Evolutionary conservation across 2,888 invertebrate species (phyloP).

Genomic region (Strigamia crassipes): DNA sequence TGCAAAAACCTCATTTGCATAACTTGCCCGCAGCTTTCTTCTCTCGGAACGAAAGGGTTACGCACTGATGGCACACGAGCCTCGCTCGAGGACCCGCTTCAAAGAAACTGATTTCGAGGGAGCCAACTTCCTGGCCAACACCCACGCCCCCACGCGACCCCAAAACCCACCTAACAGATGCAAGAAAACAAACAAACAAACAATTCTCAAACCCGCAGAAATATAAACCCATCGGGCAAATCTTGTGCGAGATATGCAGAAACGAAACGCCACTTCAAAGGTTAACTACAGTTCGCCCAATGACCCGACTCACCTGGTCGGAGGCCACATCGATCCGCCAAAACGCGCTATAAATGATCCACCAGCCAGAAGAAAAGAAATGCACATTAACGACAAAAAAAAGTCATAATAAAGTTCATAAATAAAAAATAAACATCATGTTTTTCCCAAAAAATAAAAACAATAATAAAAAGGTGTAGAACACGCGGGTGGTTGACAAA

Average conservation of each 20-base stretch:
- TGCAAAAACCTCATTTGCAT: constrained; percentile 35
- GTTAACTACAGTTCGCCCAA: not conserved
- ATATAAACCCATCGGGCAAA: not conserved
- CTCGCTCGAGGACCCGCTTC: constrained; percentile 40
- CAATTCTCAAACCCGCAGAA: not conserved
- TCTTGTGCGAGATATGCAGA: not conserved
- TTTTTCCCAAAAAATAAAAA: not conserved
- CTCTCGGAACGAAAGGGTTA: constrained; percentile 39
- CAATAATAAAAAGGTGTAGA: constrained; percentile 15
- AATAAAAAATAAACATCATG: not conserved
- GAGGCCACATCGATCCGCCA: not conserved
- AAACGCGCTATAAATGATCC: not conserved
- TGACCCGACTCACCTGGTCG: constrained; percentile 1
- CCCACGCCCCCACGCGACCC: constrained; percentile 40
- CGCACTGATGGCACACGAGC: constrained; percentile 42
- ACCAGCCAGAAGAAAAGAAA: not conserved
- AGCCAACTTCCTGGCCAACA: constrained; percentile 40
- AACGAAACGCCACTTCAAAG: not conserved
- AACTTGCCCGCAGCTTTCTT: constrained; percentile 42
- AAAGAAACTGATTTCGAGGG: constrained; percentile 35
- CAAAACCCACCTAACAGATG: constrained; percentile 28
- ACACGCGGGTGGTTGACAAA: constrained; percentile 23
- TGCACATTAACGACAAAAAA: not conserved
- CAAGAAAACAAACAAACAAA: constrained; percentile 33
- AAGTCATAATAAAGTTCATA: no score